Evolutionary conservation across 1,140 invertebrate genomes (phyloP).

Genomic region (Drosophila ananassae): DNA sequence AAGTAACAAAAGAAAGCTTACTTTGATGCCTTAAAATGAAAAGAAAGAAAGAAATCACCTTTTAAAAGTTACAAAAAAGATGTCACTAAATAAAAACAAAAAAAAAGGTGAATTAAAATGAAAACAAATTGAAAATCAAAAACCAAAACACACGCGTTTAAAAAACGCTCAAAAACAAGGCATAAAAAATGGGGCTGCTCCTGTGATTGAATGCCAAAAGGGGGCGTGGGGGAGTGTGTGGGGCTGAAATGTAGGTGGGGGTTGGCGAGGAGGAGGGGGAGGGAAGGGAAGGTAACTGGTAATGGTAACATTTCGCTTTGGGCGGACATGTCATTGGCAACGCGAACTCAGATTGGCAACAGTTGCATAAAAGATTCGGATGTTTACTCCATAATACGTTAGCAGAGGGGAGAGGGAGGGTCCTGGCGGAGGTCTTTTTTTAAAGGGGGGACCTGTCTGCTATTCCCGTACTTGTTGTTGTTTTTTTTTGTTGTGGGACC

Average conservation of each 20-base stretch:
- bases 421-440: not conserved
- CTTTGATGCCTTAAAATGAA: no score
- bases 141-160: slow-evolving; percentile 7
- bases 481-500: slow-evolving; percentile 5
- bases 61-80: no score
- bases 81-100: slow-evolving; percentile 7
- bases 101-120: slow-evolving; percentile 41
- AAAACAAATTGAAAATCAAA: slow-evolving; percentile 46
- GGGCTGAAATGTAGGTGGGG: slow-evolving; percentile 7
- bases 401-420: not conserved
- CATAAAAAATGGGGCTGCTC: slow-evolving; percentile 63
- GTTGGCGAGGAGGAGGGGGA: not conserved
- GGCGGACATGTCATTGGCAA: slow-evolving; percentile 69
- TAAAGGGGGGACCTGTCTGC: not conserved
- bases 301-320: slow-evolving; percentile 29
- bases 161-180: slow-evolving; percentile 54
- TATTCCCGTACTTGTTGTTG: slow-evolving; percentile 6
- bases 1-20: no score
- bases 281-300: not conserved
- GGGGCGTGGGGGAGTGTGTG: not conserved
- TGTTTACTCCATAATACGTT: slow-evolving; percentile 69
- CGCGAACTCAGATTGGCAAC: slow-evolving; percentile 66
- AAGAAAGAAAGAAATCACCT: no score
- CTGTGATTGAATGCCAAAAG: slow-evolving; percentile 57
- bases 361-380: slow-evolving; percentile 76